These are phyloP conservation scores for Caenorhabditis sulstoni DNA, from an alignment of 2,888 invertebrate genomes.

Conservation along the genomic window DNA sequence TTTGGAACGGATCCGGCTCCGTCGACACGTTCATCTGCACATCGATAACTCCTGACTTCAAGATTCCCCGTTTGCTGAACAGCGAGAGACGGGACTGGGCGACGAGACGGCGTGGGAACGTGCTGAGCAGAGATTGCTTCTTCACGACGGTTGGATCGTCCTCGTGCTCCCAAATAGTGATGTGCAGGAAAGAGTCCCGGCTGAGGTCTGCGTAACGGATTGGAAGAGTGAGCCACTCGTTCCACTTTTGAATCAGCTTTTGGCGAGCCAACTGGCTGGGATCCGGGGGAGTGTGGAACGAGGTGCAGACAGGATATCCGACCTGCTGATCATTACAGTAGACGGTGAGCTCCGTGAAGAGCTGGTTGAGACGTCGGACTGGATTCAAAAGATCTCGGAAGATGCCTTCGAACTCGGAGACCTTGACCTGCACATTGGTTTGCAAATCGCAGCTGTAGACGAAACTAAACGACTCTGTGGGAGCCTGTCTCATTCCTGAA, in stretches of 20 bases:
- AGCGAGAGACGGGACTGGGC: constrained; percentile 94
- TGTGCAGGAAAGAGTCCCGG: constrained; percentile 75
- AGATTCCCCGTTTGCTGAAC: constrained; percentile 94
- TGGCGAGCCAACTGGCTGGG: constrained; percentile 42
- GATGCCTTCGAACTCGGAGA: constrained; percentile 65
- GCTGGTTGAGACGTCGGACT: constrained; percentile 56
- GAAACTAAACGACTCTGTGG: constrained; percentile 59
- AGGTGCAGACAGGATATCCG: constrained; percentile 74
- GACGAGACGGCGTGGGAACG: constrained; percentile 83
- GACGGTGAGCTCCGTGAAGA: constrained; percentile 67
- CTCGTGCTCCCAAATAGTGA: constrained; percentile 74
- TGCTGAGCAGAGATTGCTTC: not conserved
- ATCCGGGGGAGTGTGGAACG: constrained; percentile 66
- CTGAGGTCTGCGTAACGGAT: constrained; percentile 76
- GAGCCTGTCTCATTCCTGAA: constrained; percentile 43
- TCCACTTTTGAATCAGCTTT: constrained; percentile 73
- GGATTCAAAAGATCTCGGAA: constrained; percentile 64
- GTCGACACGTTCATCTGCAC: constrained; percentile 83
- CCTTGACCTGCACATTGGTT: constrained; percentile 64
- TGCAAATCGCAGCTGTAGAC: constrained; percentile 70
- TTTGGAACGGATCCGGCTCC: constrained; percentile 52
- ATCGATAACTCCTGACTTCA: constrained; percentile 89
- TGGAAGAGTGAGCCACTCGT: constrained; percentile 77
- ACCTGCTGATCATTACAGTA: constrained; percentile 74
- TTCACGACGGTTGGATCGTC: constrained; percentile 8